These are phyloP conservation scores for Morpho helenor DNA, from an alignment of 2,888 invertebrate genomes.

Conservation along the genomic window DNA sequence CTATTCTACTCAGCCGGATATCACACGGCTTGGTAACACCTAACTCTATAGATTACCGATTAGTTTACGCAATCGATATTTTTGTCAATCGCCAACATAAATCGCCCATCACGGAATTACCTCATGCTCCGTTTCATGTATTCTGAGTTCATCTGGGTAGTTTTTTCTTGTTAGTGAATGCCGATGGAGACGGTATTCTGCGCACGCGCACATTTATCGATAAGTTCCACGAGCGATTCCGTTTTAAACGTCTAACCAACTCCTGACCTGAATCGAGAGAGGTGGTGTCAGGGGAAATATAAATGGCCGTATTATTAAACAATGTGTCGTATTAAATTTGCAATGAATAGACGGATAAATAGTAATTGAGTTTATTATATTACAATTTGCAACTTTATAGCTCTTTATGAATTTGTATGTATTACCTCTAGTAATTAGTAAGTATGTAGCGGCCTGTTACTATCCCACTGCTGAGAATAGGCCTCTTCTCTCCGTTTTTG, in stretches of 20 bases:
- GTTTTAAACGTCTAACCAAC: slow-evolving; percentile 34
- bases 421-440: no score
- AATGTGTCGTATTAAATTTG: slow-evolving; percentile 16
- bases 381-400: slow-evolving; percentile 7
- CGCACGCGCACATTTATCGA: slow-evolving; percentile 33
- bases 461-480: no score
- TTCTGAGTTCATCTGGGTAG: slow-evolving; percentile 19
- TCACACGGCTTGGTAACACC: no score
- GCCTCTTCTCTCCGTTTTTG: no score
- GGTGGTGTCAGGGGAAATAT: slow-evolving; percentile 7
- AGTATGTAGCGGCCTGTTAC: no score
- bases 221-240: slow-evolving; percentile 39
- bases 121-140: slow-evolving; percentile 16
- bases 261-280: slow-evolving; percentile 24
- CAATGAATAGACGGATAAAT: slow-evolving; percentile 17
- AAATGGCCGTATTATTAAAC: slow-evolving; percentile 8
- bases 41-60: no score
- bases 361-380: slow-evolving; percentile 12
- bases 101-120: slow-evolving; percentile 14
- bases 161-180: slow-evolving; percentile 20
- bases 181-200: slow-evolving; percentile 24
- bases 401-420: not conserved
- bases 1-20: no score
- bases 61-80: no score
- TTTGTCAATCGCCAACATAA: not conserved